phyloP scores from a whole-genome alignment of 2,113 vertebrate species.

The Ciconia stormi region DNA sequence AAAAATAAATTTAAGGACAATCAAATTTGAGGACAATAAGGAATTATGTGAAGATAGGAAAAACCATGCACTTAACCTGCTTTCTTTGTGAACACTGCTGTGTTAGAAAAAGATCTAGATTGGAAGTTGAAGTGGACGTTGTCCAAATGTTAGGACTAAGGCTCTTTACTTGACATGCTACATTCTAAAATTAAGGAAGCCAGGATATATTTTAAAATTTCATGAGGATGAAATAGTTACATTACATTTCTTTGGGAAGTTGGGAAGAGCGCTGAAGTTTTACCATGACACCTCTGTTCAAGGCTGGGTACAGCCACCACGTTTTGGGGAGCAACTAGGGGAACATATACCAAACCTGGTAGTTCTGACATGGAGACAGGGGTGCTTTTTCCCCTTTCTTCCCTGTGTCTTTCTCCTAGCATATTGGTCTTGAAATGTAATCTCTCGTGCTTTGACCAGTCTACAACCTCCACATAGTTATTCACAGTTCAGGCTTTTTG shows the following conservation, averaged over 20 bases:
- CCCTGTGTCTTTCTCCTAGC: neutral
- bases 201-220: neutral
- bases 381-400: neutral
- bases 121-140: neutral
- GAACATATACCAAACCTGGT: neutral
- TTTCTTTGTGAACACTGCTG: neutral
- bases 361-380: neutral
- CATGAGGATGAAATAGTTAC: neutral
- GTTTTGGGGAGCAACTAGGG: neutral
- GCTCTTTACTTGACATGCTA: neutral
- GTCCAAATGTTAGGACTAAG: neutral
- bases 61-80: neutral
- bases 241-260: neutral
- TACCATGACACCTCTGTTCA: neutral
- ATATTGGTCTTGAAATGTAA: neutral
- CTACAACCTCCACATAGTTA: neutral
- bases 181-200: neutral
- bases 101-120: neutral
- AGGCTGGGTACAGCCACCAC: neutral
- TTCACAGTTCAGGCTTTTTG: neutral
- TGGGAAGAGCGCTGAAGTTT: neutral
- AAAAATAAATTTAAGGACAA: neutral
- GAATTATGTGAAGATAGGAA: neutral
- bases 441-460: neutral
- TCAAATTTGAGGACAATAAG: neutral